Conservation (phyloP, 2,888 invertebrate genomes). For the Acanthosoma haemorrhoidale region DNA sequence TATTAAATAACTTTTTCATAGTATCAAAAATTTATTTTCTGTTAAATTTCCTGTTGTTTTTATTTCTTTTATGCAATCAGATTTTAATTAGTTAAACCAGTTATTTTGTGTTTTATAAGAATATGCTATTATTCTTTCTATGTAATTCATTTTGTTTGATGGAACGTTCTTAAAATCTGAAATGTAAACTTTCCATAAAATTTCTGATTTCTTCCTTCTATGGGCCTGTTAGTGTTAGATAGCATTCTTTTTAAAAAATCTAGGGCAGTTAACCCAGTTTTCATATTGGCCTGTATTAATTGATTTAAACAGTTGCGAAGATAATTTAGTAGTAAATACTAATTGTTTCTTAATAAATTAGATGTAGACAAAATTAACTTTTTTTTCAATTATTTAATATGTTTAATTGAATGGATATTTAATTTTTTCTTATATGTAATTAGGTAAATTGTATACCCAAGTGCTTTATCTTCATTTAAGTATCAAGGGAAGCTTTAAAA, state of each 20-base stretch:
- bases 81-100: too few species aligned
- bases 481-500: too few species aligned
- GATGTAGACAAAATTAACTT: too few species aligned
- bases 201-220: background rate
- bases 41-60: background rate
- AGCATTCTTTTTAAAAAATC: background rate
- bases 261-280: slow-evolving; percentile 10
- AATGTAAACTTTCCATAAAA: background rate
- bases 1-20: background rate
- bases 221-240: too few species aligned
- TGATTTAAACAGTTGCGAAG: too few species aligned
- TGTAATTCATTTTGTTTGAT: background rate
- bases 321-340: too few species aligned
- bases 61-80: background rate
- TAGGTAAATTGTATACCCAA: too few species aligned
- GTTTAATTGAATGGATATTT: too few species aligned
- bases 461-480: too few species aligned
- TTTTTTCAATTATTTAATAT: too few species aligned
- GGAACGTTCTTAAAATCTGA: background rate
- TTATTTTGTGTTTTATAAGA: background rate
- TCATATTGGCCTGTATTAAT: background rate
- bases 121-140: background rate
- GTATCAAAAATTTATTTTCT: background rate
- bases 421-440: too few species aligned
- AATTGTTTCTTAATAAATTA: too few species aligned